These are phyloP conservation scores for Pseudococcus jackbeardsleyi DNA, from an alignment of 2,888 invertebrate genomes.

Conservation along the genomic window DNA sequence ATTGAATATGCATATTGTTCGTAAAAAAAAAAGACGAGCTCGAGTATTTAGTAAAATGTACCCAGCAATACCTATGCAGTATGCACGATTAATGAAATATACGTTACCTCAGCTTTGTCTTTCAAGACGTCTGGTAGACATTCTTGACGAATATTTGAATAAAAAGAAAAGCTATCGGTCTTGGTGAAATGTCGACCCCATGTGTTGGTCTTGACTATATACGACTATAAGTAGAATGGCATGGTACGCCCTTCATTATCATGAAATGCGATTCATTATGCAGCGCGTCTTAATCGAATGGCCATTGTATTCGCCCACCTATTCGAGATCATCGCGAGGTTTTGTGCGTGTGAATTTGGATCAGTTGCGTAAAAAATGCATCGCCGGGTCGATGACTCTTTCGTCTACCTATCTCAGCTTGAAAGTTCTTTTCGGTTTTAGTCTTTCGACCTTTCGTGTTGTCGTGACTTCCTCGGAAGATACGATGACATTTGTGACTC, in stretches of 20 bases:
- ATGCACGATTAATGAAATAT: constrained; percentile 1
- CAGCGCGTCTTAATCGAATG: constrained; percentile 36
- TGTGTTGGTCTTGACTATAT: neutral
- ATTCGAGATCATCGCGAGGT: constrained; percentile 18
- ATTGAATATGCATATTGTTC: neutral
- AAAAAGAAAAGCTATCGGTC: constrained; percentile 29
- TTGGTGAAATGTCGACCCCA: constrained; percentile 48
- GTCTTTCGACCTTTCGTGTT: neutral
- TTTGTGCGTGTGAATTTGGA: constrained; percentile 51
- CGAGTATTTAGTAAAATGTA: neutral
- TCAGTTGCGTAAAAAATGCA: constrained; percentile 45
- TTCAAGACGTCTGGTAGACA: constrained; percentile 7
- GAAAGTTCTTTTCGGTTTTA: neutral
- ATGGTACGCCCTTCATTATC: constrained; percentile 42
- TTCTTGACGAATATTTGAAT: constrained; percentile 44
- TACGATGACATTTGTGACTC: neutral
- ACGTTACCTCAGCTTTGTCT: constrained; percentile 17
- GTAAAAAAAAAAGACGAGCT: neutral
- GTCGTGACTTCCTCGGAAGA: constrained; percentile 21
- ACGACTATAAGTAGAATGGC: neutral
- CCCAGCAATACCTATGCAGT: neutral
- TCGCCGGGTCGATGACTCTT: neutral
- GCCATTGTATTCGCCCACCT: constrained; percentile 51
- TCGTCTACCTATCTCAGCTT: neutral
- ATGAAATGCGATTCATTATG: constrained; percentile 40